A percentile compares a stretch with the other conserved stretches of the same genome.
phyloP scores from a whole-genome alignment of 2,113 vertebrate genomes.

The Cheirogaleus medius region DNA sequence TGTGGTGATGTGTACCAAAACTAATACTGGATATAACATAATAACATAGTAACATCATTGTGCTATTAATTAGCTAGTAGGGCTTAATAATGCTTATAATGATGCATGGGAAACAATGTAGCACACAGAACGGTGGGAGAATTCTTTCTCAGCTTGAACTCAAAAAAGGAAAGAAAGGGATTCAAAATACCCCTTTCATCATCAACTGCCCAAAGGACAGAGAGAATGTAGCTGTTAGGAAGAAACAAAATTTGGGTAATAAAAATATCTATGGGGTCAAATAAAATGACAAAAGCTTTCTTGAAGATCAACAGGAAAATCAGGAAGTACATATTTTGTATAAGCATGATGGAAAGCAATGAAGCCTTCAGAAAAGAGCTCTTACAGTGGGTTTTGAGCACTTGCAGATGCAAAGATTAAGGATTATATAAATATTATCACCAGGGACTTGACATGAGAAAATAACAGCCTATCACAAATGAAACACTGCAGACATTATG shows the following conservation, averaged over 20 bases:
- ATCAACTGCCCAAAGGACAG: neutral
- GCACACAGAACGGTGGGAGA: neutral
- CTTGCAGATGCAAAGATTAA: conserved; percentile 18
- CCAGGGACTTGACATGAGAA: neutral
- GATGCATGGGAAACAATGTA: neutral
- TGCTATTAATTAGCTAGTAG: neutral
- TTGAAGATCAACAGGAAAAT: neutral
- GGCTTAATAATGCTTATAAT: neutral
- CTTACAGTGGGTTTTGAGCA: neutral
- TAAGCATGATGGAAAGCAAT: neutral
- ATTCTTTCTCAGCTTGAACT: neutral
- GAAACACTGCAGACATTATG: neutral
- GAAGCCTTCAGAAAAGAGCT: neutral
- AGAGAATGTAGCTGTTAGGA: neutral
- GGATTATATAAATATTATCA: conserved; percentile 34
- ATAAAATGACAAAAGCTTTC: neutral
- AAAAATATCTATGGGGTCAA: neutral
- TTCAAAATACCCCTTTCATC: neutral
- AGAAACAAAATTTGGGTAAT: neutral
- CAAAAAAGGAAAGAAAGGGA: neutral
- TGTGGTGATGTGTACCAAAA: neutral
- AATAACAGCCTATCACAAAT: neutral
- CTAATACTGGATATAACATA: neutral
- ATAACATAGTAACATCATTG: neutral
- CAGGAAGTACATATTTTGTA: neutral